A percentile compares a stretch with the other conserved stretches of the same genome.
These are phyloP conservation scores for Syrrhaptes paradoxus DNA, from an alignment of 2,113 vertebrate genomes.

Conservation along the genomic window DNA sequence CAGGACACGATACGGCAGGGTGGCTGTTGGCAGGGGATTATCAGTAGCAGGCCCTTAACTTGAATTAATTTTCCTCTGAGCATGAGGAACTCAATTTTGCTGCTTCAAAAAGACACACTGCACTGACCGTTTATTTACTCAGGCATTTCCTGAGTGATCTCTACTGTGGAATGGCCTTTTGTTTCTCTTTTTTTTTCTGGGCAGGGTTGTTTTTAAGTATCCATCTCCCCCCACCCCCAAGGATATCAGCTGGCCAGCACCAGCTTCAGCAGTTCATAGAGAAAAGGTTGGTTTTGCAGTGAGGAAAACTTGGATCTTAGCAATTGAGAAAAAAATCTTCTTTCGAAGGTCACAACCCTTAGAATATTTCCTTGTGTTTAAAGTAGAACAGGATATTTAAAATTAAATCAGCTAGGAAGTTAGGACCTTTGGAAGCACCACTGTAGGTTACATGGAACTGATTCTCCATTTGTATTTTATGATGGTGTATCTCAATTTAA, in stretches of 20 bases:
- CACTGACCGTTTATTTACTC: constrained; percentile 30
- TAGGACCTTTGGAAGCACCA: neutral
- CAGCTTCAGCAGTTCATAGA: neutral
- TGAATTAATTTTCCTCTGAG: neutral
- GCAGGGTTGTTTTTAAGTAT: neutral
- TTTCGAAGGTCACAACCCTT: neutral
- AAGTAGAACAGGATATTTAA: neutral
- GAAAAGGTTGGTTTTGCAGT: neutral
- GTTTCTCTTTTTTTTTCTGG: neutral
- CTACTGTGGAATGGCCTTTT: neutral
- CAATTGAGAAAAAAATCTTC: neutral
- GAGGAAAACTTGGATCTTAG: neutral
- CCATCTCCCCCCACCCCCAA: neutral
- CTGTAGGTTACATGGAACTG: neutral
- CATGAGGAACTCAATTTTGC: neutral
- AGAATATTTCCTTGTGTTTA: neutral
- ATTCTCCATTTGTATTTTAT: neutral
- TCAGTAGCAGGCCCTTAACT: neutral
- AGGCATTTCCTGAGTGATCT: constrained; percentile 38
- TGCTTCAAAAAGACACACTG: neutral
- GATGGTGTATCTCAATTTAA: neutral
- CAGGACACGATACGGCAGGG: neutral
- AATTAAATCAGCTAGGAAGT: neutral
- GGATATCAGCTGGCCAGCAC: neutral
- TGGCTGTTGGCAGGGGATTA: neutral